phyloP scores from a whole-genome alignment of 1,140 invertebrate genomes.

The Lethrus apterus region DNA sequence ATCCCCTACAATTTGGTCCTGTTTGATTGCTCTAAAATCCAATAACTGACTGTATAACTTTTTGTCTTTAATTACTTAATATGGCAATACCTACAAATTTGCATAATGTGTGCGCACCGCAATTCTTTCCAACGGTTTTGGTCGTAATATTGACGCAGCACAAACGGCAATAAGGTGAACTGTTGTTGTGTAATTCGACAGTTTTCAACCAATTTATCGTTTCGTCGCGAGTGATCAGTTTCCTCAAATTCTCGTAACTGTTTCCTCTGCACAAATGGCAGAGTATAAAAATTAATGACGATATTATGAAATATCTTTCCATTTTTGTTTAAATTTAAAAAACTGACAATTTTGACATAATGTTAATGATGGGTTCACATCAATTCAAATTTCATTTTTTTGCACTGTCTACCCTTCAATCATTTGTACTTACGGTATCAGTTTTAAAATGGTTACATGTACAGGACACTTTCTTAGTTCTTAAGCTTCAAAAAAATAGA shows the following conservation, averaged over 20 bases:
- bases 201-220: conserved; percentile 3
- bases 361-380: too few species aligned
- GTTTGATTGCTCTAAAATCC: conserved; percentile 13
- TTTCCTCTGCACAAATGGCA: background rate
- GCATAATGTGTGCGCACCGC: conserved; percentile 8
- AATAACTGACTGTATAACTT: background rate
- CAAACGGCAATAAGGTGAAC: conserved; percentile 5
- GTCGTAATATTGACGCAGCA: conserved; percentile 8
- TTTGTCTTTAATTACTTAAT: background rate
- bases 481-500: too few species aligned
- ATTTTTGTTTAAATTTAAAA: background rate
- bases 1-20: conserved; percentile 30
- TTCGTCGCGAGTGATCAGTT: background rate
- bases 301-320: background rate
- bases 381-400: too few species aligned
- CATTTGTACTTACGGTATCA: too few species aligned
- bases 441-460: too few species aligned
- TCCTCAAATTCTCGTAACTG: background rate
- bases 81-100: conserved; percentile 3
- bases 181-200: conserved; percentile 1
- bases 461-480: too few species aligned
- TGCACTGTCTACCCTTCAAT: too few species aligned
- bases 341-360: too few species aligned
- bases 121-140: conserved; percentile 6
- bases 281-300: background rate